Percentiles rank a stretch among this genome's conserved stretches.
Conservation (phyloP, 2,888 invertebrate genomes). For the Cheilosia variabilis region DNA sequence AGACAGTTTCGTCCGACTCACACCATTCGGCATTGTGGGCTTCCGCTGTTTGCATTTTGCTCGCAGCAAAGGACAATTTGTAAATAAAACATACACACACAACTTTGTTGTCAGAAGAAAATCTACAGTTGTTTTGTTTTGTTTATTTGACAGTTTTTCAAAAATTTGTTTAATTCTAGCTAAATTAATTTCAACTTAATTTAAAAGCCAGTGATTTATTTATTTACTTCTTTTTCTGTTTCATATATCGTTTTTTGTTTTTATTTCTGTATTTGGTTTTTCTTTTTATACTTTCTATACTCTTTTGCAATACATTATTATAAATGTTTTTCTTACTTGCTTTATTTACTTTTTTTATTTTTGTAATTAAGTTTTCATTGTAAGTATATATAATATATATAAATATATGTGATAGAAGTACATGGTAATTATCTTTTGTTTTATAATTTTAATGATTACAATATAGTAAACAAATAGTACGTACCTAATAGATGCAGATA, state of each 20-base stretch:
- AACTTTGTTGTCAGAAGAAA: conserved; percentile 75
- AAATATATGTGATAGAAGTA: conserved; percentile 75
- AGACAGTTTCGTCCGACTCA: too few species aligned
- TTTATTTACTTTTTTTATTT: not conserved
- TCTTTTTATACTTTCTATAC: conserved; percentile 42
- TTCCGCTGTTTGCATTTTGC: too few species aligned
- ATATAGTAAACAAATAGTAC: conserved; percentile 40
- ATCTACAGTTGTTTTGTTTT: conserved; percentile 76
- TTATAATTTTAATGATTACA: conserved; percentile 60
- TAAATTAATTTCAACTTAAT: conserved; percentile 75
- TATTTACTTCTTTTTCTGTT: conserved; percentile 46
- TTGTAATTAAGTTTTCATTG: conserved; percentile 54
- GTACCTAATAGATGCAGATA: conserved; percentile 10
- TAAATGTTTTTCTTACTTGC: conserved; percentile 47
- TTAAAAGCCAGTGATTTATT: conserved; percentile 76
- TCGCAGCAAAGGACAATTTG: too few species aligned
- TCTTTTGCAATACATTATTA: conserved; percentile 60
- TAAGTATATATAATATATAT: conserved; percentile 74
- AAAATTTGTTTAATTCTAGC: conserved; percentile 76
- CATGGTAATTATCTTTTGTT: conserved; percentile 65
- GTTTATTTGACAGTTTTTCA: conserved; percentile 74
- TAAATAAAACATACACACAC: conserved; percentile 15
- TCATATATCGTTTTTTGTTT: conserved; percentile 42
- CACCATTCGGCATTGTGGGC: too few species aligned
- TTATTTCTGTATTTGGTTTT: conserved; percentile 41